Conservation (phyloP, 2,888 invertebrate species). For the Mechanitis messenoides region DNA sequence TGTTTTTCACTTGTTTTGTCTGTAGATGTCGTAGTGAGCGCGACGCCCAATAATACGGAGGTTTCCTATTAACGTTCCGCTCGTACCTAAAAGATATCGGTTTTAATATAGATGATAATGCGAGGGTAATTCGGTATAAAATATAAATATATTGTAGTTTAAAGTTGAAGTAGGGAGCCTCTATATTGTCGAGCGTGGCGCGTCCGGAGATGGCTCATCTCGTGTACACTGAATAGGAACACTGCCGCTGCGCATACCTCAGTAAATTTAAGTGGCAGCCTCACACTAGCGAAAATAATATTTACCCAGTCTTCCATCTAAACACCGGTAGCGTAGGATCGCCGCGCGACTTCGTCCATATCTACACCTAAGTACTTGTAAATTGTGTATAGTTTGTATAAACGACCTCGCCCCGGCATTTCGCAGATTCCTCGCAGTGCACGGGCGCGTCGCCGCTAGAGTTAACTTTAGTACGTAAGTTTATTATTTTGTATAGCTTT, state of each 20-base stretch:
- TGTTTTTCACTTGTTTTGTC: slow-evolving; percentile 27
- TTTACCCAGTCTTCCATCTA: slow-evolving; percentile 61
- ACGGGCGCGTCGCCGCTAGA: slow-evolving; percentile 16
- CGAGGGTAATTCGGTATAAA: slow-evolving; percentile 1
- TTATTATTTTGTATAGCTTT: slow-evolving; percentile 39
- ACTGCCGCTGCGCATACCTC: slow-evolving; percentile 38
- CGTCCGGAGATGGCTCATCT: slow-evolving; percentile 18
- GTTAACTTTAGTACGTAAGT: slow-evolving; percentile 19
- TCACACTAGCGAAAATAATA: slow-evolving; percentile 28
- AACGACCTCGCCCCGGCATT: slow-evolving; percentile 31
- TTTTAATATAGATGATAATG: slow-evolving; percentile 6
- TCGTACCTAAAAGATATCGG: not conserved
- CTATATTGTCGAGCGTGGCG: slow-evolving; percentile 15
- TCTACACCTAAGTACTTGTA: slow-evolving; percentile 54
- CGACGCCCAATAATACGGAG: slow-evolving; percentile 17
- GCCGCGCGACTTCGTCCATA: slow-evolving; percentile 59
- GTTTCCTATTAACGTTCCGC: not conserved
- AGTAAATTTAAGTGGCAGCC: slow-evolving; percentile 45
- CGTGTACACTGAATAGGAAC: slow-evolving; percentile 17
- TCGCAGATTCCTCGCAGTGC: slow-evolving; percentile 38
- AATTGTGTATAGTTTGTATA: slow-evolving; percentile 46
- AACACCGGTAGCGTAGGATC: slow-evolving; percentile 33
- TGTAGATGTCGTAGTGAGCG: slow-evolving; percentile 18
- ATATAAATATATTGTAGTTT: not conserved
- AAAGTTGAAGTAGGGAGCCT: not conserved